A percentile compares a stretch with the other conserved stretches of the same genome.
Evolutionary conservation across 1,140 invertebrate genomes (phyloP).

Genomic region (Leptinotarsa texana): DNA sequence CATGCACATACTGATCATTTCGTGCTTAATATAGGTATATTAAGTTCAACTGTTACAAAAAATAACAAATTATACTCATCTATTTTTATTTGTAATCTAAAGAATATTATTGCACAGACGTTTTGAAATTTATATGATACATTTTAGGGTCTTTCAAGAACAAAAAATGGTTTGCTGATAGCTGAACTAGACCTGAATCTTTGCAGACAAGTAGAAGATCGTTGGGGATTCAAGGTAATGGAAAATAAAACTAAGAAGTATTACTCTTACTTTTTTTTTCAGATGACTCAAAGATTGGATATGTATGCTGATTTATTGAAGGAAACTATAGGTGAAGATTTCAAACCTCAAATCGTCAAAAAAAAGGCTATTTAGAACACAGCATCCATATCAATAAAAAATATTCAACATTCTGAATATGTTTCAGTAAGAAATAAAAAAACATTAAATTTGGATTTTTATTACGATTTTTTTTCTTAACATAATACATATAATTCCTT

Average conservation of each 20-base stretch:
- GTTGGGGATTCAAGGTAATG: conserved; percentile 86
- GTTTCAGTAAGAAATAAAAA: too few relatives aligned
- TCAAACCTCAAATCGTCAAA: conserved; percentile 72
- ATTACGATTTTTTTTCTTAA: too few relatives aligned
- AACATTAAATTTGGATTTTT: too few relatives aligned
- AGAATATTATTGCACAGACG: too few relatives aligned
- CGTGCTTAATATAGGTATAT: too few relatives aligned
- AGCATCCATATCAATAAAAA: too few relatives aligned
- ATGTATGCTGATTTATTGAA: conserved; percentile 82
- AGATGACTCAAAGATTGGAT: conserved; percentile 94
- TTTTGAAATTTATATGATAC: background rate
- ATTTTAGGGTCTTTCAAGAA: conserved; percentile 80
- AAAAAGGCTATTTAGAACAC: conserved; percentile 20
- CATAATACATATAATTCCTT: too few relatives aligned
- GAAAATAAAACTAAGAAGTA: background rate
- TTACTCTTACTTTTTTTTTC: conserved; percentile 44
- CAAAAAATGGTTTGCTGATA: conserved; percentile 86
- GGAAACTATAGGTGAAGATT: conserved; percentile 70
- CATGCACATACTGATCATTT: too few relatives aligned
- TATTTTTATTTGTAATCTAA: too few relatives aligned
- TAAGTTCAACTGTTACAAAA: too few relatives aligned
- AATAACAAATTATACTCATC: too few relatives aligned
- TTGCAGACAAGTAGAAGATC: conserved; percentile 92
- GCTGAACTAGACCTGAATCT: conserved; percentile 93
- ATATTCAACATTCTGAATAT: too few relatives aligned